Base-by-base conservation (phyloP, 2,113 vertebrate species). In the Falco punctatus region DNA sequence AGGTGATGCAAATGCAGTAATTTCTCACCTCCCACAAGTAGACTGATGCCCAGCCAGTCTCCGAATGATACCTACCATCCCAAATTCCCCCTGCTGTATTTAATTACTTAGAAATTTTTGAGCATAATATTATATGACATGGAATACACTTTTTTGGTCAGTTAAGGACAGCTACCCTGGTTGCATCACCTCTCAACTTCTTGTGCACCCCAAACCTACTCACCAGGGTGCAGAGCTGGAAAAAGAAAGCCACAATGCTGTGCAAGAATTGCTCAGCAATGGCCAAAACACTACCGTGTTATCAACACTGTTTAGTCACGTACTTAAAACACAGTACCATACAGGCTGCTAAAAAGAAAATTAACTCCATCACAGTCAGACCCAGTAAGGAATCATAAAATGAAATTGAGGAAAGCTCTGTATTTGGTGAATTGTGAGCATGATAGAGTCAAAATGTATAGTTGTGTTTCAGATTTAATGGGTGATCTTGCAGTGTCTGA, bases 81-180 rank as follows among this genome's bases (percentile, higher is more conserved):
- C 16, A 42, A 55, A 51, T 57, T 30, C 7, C 3, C 6, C 8
- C 7, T 0, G 1, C 5, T 81, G 30, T 48, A 1, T 42, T 61
- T 71, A 44, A 33, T 44, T 62, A 62, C 28, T 62, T 17, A 91
- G 49, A 6, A 71, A 35, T 42, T 84, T 27, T 35, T 62, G 33
- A 87, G 4, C 12, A 33, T 57, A 67, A 32, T 51, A 23, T 57
- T 52, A 35, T 22, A 35, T 5, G 27, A 6, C 6, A 19, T 44
- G 14, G 72, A 42, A 35, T 42, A 57, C 42, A 26, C 19, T 5
- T 58, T 38, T 38, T 84, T 62, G 42, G 7, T 87, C 35, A 73
- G 8, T 61, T 66, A 85, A 17, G 15, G 26, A 69, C 38, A 71
- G 17, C 52, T 77, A 3, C 59, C 9, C 23, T 0, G 0, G 11